phyloP scores from a whole-genome alignment of 2,113 vertebrate species.

The Chionomys nivalis region DNA sequence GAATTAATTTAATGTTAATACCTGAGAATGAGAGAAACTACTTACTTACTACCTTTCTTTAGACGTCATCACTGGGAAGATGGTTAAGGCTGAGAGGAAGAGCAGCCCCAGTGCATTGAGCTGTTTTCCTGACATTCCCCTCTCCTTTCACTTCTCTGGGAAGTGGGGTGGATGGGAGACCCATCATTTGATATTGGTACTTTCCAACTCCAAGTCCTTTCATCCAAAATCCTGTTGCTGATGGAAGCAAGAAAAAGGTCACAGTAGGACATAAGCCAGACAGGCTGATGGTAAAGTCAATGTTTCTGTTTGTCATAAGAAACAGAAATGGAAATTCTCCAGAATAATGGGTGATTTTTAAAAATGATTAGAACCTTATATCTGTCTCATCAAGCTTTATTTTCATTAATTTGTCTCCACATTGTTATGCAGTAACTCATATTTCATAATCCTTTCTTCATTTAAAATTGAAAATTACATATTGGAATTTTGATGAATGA shows the following conservation, averaged over 20 bases:
- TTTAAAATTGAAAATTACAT: neutral
- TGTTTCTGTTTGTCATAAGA: neutral
- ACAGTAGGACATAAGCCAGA: neutral
- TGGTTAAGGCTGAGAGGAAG: neutral
- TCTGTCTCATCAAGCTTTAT: neutral
- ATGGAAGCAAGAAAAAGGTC: neutral
- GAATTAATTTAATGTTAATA: neutral
- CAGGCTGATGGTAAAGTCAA: neutral
- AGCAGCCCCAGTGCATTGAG: neutral
- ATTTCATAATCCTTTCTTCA: constrained; percentile 36
- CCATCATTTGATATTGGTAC: neutral
- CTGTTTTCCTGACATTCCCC: neutral
- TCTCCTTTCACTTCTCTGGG: neutral
- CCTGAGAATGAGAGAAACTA: neutral
- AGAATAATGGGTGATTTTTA: neutral
- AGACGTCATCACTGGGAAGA: neutral
- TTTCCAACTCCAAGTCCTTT: neutral
- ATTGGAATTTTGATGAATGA: neutral
- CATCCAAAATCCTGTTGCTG: neutral
- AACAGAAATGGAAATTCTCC: neutral
- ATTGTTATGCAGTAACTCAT: neutral
- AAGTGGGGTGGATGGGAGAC: neutral
- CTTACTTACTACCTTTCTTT: neutral
- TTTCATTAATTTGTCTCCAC: neutral
- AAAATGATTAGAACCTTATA: neutral